A percentile compares a stretch with the other conserved stretches of the same genome.
Conservation (phyloP, 2,113 vertebrate genomes). For the Willisornis vidua region DNA sequence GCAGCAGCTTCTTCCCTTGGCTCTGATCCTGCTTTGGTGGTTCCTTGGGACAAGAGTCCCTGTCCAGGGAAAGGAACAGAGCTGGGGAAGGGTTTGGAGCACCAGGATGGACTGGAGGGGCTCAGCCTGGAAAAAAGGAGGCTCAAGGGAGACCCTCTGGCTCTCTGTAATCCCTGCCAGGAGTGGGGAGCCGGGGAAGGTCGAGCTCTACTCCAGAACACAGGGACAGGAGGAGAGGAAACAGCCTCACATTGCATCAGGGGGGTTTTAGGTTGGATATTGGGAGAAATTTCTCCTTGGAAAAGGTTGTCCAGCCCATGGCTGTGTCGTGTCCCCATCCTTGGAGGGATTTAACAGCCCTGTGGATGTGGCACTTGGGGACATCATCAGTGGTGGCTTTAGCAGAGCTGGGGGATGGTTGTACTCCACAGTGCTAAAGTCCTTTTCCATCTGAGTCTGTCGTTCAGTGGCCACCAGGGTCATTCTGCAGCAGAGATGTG, state of each 20-base stretch:
- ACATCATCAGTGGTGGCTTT: not conserved
- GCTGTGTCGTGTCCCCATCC: no score
- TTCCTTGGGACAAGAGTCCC: not conserved
- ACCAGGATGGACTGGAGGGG: not conserved
- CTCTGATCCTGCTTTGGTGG: rapidly evolving
- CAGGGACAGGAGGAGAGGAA: not conserved
- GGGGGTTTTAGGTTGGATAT: rapidly evolving
- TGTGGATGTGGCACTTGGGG: not conserved
- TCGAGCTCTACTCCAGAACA: rapidly evolving
- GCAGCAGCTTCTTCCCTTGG: not conserved
- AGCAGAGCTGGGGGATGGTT: not conserved
- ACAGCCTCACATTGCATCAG: rapidly evolving
- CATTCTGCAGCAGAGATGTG: not conserved
- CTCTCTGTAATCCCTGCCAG: not conserved
- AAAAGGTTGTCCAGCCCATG: not conserved
- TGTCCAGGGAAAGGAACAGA: not conserved
- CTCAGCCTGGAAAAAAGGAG: not conserved
- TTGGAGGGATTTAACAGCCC: not conserved
- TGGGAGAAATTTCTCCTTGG: rapidly evolving
- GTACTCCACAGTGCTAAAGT: not conserved
- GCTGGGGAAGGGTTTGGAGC: not conserved
- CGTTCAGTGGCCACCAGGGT: not conserved
- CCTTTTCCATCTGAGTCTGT: not conserved
- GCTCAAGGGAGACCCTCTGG: no score
- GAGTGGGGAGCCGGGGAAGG: rapidly evolving